Evolutionary conservation across 53 echinoderm and acorn worm species (phyloP).

Genomic region (Hippasteria phrygiana): DNA sequence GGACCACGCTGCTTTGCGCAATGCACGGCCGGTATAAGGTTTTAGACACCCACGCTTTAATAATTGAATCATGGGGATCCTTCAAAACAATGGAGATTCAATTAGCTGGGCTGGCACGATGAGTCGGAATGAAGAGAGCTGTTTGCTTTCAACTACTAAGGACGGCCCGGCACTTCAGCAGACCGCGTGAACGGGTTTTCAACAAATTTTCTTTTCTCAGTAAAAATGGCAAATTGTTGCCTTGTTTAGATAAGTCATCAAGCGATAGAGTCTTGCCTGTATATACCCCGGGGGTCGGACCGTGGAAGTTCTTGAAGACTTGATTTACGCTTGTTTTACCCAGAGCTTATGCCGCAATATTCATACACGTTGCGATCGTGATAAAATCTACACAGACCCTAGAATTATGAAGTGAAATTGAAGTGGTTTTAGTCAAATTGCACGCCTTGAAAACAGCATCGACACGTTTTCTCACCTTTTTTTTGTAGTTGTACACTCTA

Average conservation of each 20-base stretch:
- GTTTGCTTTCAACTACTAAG: conserved; percentile 4
- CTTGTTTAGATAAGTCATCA: conserved; percentile 55
- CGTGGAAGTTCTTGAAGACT: not conserved
- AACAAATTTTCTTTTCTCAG: conserved; percentile 7
- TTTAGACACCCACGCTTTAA: not conserved
- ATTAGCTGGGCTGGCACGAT: conserved; percentile 41
- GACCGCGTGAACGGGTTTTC: not conserved
- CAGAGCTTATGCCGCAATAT: too few relatives aligned
- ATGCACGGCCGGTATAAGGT: not conserved
- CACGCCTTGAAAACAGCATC: too few relatives aligned
- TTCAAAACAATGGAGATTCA: conserved; percentile 58
- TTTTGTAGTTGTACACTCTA: too few relatives aligned
- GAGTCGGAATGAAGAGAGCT: conserved; percentile 20
- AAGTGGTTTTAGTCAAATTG: too few relatives aligned
- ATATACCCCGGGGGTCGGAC: conserved; percentile 2
- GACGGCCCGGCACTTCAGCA: not conserved
- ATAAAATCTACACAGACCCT: too few relatives aligned
- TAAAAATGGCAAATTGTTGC: conserved; percentile 36
- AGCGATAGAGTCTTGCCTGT: conserved; percentile 4
- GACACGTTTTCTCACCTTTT: too few relatives aligned
- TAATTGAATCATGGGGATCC: conserved; percentile 36
- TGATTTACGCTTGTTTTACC: not conserved
- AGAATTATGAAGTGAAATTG: too few relatives aligned
- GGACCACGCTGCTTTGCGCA: not conserved
- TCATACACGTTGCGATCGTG: too few relatives aligned